A percentile compares a stretch with the other conserved stretches of the same genome.
These are phyloP conservation scores for Brachypteracias leptosomus DNA, from an alignment of 2,113 vertebrate species.

Conservation along the genomic window DNA sequence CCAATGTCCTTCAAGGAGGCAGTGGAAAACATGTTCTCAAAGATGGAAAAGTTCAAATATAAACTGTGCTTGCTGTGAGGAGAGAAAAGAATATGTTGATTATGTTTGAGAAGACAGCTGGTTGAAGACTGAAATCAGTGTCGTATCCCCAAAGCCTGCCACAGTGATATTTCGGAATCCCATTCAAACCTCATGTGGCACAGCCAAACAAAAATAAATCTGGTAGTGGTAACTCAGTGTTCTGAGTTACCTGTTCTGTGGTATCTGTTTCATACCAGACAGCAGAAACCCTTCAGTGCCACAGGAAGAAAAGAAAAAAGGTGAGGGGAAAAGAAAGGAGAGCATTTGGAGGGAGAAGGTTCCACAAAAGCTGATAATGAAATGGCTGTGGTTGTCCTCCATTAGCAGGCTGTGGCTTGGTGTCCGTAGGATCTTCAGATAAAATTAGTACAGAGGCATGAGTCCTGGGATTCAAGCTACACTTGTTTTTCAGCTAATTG, in stretches of 20 bases:
- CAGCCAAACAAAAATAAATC: background rate
- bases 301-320: background rate
- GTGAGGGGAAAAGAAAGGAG: background rate
- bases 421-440: background rate
- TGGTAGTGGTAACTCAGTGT: background rate
- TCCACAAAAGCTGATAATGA: background rate
- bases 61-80: background rate
- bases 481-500: background rate
- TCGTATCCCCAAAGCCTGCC: background rate
- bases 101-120: conserved; percentile 48
- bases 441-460: background rate
- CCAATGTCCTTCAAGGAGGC: conserved; percentile 5
- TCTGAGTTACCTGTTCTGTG: background rate
- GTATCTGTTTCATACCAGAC: background rate
- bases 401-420: background rate
- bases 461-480: background rate
- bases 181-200: background rate
- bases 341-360: background rate
- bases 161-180: background rate
- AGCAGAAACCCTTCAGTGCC: background rate
- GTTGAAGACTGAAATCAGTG: conserved; percentile 16
- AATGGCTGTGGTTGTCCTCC: background rate
- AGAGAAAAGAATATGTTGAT: background rate
- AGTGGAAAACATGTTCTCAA: conserved; percentile 28
- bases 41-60: conserved; percentile 19